Evolutionary conservation across 1,140 invertebrate genomes (phyloP), one percentile per base, ranked within the genome.

Genomic region (Neuroterus valhalla): DNA sequence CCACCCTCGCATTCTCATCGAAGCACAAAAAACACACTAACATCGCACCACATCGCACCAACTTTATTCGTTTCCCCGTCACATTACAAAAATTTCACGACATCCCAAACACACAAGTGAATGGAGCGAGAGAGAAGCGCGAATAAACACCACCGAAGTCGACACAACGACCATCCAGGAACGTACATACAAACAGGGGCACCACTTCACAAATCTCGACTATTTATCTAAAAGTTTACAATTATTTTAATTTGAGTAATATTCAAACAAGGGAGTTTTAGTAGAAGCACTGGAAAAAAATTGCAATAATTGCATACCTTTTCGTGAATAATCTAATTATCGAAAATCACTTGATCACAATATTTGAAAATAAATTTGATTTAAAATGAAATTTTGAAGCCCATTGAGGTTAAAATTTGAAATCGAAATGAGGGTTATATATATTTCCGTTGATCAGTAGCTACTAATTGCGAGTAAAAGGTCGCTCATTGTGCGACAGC

Each of bases 91-190:
- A 67, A 70, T 62, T 62, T 62, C 55, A 31, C 55, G 55, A 62
- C 55, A 62, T 42, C 44, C 23, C 26, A 74, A 74, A 70, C 45
- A 71, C 46, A 71, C 21, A 15, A 50, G 62, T 46, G 55, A 52
- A 26, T n/a, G 73, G 70, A 79, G 71, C 66, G 78, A 78, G 77
- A 79, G 76, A 76, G 78, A 80, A 81, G 81, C 82, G 82, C 83
- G 82, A 86, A 83, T 89, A 90, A 90, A 91, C 90, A 91, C 91
- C 86, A 87, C 87, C 79, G 80, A 80, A 89, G 88, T 91, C 89
- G 90, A 89, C 82, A 82, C 76, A 78, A 72, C 73, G 74, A 72
- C 79, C 44, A 69, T 12, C 62, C 75, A 78, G 72, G 70, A 17
- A n/a, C 72, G 79, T 78, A 42, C 10, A 38, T 38, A 0, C 31